Conservation (phyloP, 2,113 vertebrate genomes). For the Theropithecus gelada region DNA sequence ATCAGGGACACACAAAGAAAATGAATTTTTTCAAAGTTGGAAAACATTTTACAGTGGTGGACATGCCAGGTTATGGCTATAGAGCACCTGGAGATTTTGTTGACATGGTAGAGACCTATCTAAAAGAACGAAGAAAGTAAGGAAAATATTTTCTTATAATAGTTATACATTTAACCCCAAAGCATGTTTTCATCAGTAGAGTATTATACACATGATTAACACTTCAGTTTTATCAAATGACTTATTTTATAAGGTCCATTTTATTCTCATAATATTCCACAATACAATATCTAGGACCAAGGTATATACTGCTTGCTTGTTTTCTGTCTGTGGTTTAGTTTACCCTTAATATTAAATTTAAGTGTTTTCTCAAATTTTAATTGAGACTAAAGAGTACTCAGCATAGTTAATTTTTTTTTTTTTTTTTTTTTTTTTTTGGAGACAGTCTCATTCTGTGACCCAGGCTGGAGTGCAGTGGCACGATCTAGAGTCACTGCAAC, state of each 20-base stretch:
- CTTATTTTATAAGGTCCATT: slow-evolving; percentile 10
- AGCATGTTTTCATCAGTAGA: neutral
- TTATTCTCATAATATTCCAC: slow-evolving; percentile 28
- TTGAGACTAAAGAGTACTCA: neutral
- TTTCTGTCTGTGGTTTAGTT: neutral
- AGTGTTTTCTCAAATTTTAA: slow-evolving; percentile 34
- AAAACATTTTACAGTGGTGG: slow-evolving; percentile 92
- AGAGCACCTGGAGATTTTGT: slow-evolving; percentile 92
- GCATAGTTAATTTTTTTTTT: neutral
- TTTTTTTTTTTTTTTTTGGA: neutral
- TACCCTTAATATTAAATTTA: slow-evolving; percentile 31
- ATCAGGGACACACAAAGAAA: slow-evolving; percentile 97
- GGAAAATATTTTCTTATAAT: slow-evolving; percentile 35
- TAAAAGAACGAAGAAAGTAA: slow-evolving; percentile 91
- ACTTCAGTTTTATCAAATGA: slow-evolving; percentile 2
- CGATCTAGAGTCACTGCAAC: too few relatives aligned
- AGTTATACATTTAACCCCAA: neutral
- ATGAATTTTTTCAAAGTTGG: slow-evolving; percentile 97
- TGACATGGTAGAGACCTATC: slow-evolving; percentile 96
- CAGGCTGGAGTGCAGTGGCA: too few relatives aligned
- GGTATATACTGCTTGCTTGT: neutral
- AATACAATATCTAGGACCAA: neutral
- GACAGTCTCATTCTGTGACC: too few relatives aligned
- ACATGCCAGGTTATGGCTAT: slow-evolving; percentile 98
- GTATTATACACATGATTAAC: neutral